Evolutionary conservation across 1,140 invertebrate genomes (phyloP), one percentile per base, ranked within the genome.

Genomic region (Pseudomyrmex dendroicus): DNA sequence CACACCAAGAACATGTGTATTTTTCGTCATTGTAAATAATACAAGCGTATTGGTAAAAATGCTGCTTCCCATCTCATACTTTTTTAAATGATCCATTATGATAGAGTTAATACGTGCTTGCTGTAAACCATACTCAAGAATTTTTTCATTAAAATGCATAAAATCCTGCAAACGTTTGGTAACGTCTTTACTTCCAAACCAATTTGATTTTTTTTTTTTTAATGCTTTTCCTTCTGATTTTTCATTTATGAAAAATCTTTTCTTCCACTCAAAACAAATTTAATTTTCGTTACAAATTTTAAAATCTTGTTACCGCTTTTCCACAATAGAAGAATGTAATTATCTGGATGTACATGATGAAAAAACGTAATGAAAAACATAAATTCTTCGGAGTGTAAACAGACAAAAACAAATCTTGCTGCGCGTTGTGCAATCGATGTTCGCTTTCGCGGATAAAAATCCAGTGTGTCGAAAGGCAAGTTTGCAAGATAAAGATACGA

Each of bases 371-470:
- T 35, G 5, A 35, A 35, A 35, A 35, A 17, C 12, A 15, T n/a
- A 74, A 22, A n/a, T 52, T 12, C 50, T 12, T 74, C 20, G 20
- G 12, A 13, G 2, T 12, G 22, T n/a, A n/a, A 7, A 13, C n/a
- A 15, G 12, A 25, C 59, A 13, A 78, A 1, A 35, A 59, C 46
- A 59, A 46, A 70, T 57, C 44, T 70, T 78, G 70, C 35, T 22
- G 25, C 25, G 5, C 17, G 2, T 4, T 13, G 17, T 68, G 64
- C 54, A 59, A 57, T 70, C 15, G 63, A 78, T 20, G 22, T 76
- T 76, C 46, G 22, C 25, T 52, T 52, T 50, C 46, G 59, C 22
- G 35, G 61, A 76, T 25, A 22, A 44, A 48, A 20, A 77, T 77
- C 50, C 64, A 54, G 22, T 62, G 25, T 20, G 20, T 35, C 56